These are phyloP conservation scores for Paralichthys olivaceus DNA, from an alignment of 2,113 vertebrate genomes.

Conservation along the genomic window DNA sequence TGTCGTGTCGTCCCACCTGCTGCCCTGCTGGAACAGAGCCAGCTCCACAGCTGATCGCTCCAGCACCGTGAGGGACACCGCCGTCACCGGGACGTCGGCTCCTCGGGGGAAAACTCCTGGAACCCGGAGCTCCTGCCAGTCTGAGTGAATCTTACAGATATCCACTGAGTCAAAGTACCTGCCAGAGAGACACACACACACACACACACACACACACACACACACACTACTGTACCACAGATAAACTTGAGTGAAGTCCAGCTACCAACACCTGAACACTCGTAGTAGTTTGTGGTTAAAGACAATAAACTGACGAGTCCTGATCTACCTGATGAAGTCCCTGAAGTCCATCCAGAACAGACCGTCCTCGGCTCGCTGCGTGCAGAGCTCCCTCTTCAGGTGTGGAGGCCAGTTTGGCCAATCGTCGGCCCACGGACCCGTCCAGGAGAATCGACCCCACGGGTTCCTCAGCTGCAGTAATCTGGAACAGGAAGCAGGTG, in stretches of 20 bases:
- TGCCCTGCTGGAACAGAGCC: conserved; percentile 93
- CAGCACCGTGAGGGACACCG: conserved; percentile 89
- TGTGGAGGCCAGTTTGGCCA: conserved; percentile 89
- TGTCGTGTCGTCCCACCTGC: conserved; percentile 84
- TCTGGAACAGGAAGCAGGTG: conserved; percentile 64
- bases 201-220: background rate
- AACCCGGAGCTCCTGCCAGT: conserved; percentile 95
- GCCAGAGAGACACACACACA: conserved; percentile 15
- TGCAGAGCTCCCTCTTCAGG: conserved; percentile 89
- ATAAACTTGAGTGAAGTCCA: background rate
- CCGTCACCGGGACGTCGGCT: conserved; percentile 85
- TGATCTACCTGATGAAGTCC: conserved; percentile 91
- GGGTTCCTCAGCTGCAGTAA: conserved; percentile 93
- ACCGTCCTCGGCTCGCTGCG: conserved; percentile 91
- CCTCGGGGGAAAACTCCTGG: conserved; percentile 90
- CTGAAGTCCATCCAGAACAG: conserved; percentile 98
- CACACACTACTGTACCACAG: background rate
- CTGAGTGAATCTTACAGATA: conserved; percentile 94
- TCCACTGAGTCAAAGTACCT: conserved; percentile 97
- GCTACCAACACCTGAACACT: too few species aligned
- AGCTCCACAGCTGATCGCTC: conserved; percentile 91
- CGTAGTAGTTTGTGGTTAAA: too few species aligned
- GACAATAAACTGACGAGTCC: background rate
- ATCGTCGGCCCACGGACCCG: conserved; percentile 91
- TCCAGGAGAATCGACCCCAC: conserved; percentile 98